Conservation (phyloP, 2,113 vertebrate genomes). For the Chaetura pelagica region DNA sequence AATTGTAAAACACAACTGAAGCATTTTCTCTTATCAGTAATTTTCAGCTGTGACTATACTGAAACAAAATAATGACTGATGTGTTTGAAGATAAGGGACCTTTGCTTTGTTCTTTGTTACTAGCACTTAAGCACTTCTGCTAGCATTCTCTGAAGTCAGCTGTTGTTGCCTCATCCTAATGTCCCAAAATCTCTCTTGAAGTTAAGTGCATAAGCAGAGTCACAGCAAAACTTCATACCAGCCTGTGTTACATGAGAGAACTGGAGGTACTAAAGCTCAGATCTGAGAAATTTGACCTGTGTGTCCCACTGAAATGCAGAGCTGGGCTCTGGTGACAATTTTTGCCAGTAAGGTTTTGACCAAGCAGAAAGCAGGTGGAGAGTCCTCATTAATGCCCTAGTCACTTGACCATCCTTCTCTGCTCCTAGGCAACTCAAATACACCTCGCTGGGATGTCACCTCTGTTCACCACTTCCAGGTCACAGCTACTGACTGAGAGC, state of each 20-base stretch:
- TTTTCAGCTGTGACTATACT: not conserved
- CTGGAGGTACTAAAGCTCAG: not conserved
- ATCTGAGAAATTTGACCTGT: not conserved
- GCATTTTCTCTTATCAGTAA: not conserved
- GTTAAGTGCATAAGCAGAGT: not conserved
- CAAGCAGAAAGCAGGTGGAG: not conserved
- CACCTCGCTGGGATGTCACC: not conserved
- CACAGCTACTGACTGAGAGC: not conserved
- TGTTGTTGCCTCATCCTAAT: not conserved
- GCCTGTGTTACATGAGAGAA: rapidly evolving
- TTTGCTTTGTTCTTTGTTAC: not conserved
- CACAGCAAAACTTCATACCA: not conserved
- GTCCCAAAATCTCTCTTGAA: not conserved
- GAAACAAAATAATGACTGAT: not conserved
- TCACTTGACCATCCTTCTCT: not conserved
- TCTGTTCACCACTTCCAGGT: rapidly evolving
- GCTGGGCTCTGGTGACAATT: not conserved
- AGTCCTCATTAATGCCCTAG: not conserved
- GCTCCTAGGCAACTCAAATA: not conserved
- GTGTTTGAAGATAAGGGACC: not conserved
- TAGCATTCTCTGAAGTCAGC: not conserved
- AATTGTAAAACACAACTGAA: not conserved
- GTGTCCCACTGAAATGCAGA: not conserved
- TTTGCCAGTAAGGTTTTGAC: not conserved
- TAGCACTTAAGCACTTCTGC: not conserved